Evolutionary conservation across 2,888 invertebrate genomes (phyloP), one percentile per base, ranked within the genome.

Genomic region (Limnephilus auricula): DNA sequence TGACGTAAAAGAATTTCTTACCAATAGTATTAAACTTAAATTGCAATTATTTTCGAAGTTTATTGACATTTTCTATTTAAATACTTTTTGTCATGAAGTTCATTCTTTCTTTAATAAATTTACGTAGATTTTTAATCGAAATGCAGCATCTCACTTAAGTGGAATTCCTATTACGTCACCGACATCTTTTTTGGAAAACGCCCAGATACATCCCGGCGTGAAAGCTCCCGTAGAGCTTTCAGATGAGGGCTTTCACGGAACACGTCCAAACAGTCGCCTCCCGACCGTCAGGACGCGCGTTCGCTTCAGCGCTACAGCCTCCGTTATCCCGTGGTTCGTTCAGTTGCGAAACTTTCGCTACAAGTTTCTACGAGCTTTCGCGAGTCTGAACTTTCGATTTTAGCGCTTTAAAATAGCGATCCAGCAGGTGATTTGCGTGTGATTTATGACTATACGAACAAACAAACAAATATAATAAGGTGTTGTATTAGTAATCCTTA

Each of bases 161-260:
- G n/a, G n/a, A n/a, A n/a, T n/a, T n/a, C n/a, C n/a, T n/a, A n/a
- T n/a, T n/a, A n/a, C n/a, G n/a, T n/a, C n/a, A n/a, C n/a, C n/a
- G n/a, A n/a, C n/a, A n/a, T n/a, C n/a, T n/a, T n/a, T n/a, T n/a
- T n/a, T n/a, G n/a, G n/a, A n/a, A n/a, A n/a, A n/a, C n/a, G n/a
- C n/a, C n/a, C n/a, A n/a, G n/a, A 84, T 37, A 37, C 84, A 37
- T 84, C 84, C 84, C 37, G 82, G 31, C 82, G 82, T 82, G 82
- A 82, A 34, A 82, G 82, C 30, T 34, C 37, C 37, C 84, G 84
- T n/a, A n/a, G 37, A 18, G 84, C 50, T 65, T 65, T 65, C 18
- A 65, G 50, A 65, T 25, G 50, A 65, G 6, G 50, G 50, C 50
- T 65, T 65, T 37, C 30, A 37, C 25, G 84, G 37, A 65, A 65